Percentiles rank a stretch among this genome's conserved stretches.
Evolutionary conservation across 1,140 invertebrate species (phyloP).

Genomic region (Cyphomyrmex costatus): DNA sequence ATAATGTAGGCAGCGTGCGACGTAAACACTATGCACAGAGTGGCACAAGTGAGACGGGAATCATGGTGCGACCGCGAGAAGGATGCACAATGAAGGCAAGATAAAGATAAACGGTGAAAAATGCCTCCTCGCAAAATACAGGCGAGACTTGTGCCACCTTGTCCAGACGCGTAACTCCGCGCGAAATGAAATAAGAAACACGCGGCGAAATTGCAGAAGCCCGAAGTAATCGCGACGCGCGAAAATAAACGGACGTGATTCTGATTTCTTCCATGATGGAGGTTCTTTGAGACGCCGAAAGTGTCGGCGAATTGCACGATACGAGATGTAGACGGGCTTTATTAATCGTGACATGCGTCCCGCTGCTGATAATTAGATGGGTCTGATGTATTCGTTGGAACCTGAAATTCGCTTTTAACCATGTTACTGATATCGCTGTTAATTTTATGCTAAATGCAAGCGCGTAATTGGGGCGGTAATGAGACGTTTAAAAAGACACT

Average conservation of each 20-base stretch:
- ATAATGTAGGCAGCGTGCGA: constrained; percentile 38
- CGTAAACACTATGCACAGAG: not conserved
- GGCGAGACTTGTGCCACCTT: constrained; percentile 3
- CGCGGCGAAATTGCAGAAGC: constrained; percentile 15
- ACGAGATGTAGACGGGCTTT: not conserved
- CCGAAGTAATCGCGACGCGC: constrained; percentile 9
- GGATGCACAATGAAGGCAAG: not conserved
- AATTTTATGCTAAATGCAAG: constrained; percentile 12
- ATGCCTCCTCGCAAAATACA: constrained; percentile 1
- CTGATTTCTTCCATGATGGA: not conserved
- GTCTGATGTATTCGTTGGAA: not conserved
- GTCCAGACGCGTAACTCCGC: not conserved
- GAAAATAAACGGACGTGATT: constrained; percentile 19
- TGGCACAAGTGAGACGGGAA: not conserved
- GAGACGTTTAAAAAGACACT: constrained; percentile 19
- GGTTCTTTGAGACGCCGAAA: not conserved
- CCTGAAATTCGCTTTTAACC: not conserved
- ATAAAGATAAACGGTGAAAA: constrained; percentile 43
- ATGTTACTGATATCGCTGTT: not conserved
- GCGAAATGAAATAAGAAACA: constrained; percentile 28
- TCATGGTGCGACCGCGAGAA: not conserved
- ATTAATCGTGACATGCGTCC: constrained; percentile 9
- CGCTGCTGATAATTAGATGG: constrained; percentile 25
- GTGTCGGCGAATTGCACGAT: not conserved
- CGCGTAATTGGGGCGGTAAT: constrained; percentile 1